Evolutionary conservation across 2,888 invertebrate species (phyloP), one percentile per base, ranked within the genome.

Genomic region (Microdon myrmicae): DNA sequence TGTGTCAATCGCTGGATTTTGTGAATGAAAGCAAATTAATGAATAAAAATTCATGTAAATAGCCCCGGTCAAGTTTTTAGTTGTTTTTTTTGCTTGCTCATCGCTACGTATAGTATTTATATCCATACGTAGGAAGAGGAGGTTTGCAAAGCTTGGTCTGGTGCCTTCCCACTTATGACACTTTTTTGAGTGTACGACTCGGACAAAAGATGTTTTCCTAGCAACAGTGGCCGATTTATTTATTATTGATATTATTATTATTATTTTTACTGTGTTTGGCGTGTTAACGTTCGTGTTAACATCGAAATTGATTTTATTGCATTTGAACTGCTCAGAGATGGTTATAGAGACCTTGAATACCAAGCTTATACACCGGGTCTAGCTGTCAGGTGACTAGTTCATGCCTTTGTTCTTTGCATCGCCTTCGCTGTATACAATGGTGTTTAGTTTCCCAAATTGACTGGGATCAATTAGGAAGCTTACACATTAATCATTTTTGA

Each of bases 41-140:
- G 64, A 64, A 64, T 64, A 58, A 64, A 58, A 53, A 47, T 28
- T 53, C 32, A 64, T 64, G 45, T 14, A 58, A 64, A 64, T 64
- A 38, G 53, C 32, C 14, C 35, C 49, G 58, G 38, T 29, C 44
- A 35, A 28, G 34, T 43, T 44, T 13, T 22, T 20, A 26, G 32
- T 35, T 25, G 13, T 23, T 10, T 26, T 17, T 31, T 16, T 26
- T 38, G 9, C 45, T 61, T 55, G n/a, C n/a, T n/a, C n/a, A n/a
- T n/a, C n/a, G n/a, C n/a, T n/a, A n/a, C n/a, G n/a, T n/a, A n/a
- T n/a, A n/a, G n/a, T n/a, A n/a, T n/a, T 10, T 31, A 8, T 16
- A 16, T 4, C 13, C 20, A 37, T 41, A 58, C 58, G 64, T 58
- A 51, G 58, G 58, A 47, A 47, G 45, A 44, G n/a, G n/a, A n/a